Evolutionary conservation across 2,113 vertebrate genomes (phyloP), one percentile per base, ranked within the genome.

Genomic region (Butastur rufipennis): DNA sequence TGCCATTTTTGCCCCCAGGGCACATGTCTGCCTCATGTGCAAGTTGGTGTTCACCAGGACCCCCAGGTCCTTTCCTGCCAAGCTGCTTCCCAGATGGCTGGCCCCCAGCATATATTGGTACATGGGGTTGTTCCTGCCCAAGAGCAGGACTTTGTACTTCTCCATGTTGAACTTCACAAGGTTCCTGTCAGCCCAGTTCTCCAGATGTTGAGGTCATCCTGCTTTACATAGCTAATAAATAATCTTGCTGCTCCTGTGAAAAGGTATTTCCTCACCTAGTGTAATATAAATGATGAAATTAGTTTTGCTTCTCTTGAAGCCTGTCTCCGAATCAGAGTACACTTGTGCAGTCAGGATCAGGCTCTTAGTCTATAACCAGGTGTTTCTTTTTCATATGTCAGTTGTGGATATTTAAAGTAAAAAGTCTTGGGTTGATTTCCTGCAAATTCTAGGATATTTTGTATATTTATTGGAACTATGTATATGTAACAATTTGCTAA

Each of bases 1-100:
- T 2, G 1, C 19, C 7, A 1, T 9, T 18, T 16, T 67, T 53
- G 26, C 11, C 2, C 2, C 47, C 27, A 36, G 13, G 31, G 8
- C 27, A 8, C 10, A 1, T 14, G 48, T 16, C 16, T 71, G 79
- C 19, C 34, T 71, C 2, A 1, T n/a, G 16, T 21, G n/a, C 50
- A 56, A 11, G 29, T 38, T 66, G n/a, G 19, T 42, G 71, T 52
- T 40, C 40, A 25, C 7, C 20, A 9, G 15, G 26, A 66, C 4
- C 4, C 18, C 10, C 36, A 27, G 14, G 5, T 19, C 21, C 11
- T 59, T 72, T 5, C 63, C 17, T 61, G 26, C 10, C 36, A 23
- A 59, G 16, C 13, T 88, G 19, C 71, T 65, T 55, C 34, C 48
- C 8, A 29, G 7, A 0, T 73, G 65, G 11, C 36, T 36, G 45